Conservation (phyloP, 2,888 invertebrate genomes). For the Cepaea hortensis region DNA sequence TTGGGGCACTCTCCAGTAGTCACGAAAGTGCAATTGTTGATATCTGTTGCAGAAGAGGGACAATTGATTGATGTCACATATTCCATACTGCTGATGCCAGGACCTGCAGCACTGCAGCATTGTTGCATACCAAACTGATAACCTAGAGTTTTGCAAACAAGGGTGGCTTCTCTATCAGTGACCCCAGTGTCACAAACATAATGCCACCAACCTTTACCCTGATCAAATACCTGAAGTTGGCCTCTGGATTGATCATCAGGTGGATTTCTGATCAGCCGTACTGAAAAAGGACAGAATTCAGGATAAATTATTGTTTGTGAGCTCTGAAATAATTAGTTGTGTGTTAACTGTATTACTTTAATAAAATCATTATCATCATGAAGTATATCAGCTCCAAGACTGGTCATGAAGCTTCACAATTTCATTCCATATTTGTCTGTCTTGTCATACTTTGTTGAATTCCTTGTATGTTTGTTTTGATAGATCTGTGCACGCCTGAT, state of each 20-base stretch:
- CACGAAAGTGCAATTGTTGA: conserved; percentile 23
- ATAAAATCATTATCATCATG: too few species aligned
- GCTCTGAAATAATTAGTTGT: background rate
- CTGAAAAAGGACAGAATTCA: conserved; percentile 1
- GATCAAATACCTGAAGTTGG: conserved; percentile 8
- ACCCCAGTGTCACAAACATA: conserved; percentile 67
- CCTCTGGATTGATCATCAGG: conserved; percentile 21
- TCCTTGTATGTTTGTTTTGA: too few species aligned
- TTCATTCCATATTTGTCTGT: too few species aligned
- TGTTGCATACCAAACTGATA: conserved; percentile 59
- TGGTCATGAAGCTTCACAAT: too few species aligned
- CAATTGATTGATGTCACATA: conserved; percentile 36
- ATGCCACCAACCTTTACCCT: conserved; percentile 55
- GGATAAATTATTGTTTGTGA: background rate
- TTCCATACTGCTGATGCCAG: background rate
- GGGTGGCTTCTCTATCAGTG: conserved; percentile 63
- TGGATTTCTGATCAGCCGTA: conserved; percentile 7
- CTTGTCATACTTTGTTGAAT: too few species aligned
- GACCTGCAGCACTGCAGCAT: conserved; percentile 42
- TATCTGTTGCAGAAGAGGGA: background rate
- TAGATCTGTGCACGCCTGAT: too few species aligned
- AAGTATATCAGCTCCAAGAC: too few species aligned
- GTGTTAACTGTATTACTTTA: too few species aligned
- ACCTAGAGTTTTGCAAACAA: conserved; percentile 62
- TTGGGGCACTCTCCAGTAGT: background rate